Evolutionary conservation across 2,113 vertebrate genomes (phyloP), one percentile per base, ranked within the genome.

Genomic region (Melanocharis versteri): DNA sequence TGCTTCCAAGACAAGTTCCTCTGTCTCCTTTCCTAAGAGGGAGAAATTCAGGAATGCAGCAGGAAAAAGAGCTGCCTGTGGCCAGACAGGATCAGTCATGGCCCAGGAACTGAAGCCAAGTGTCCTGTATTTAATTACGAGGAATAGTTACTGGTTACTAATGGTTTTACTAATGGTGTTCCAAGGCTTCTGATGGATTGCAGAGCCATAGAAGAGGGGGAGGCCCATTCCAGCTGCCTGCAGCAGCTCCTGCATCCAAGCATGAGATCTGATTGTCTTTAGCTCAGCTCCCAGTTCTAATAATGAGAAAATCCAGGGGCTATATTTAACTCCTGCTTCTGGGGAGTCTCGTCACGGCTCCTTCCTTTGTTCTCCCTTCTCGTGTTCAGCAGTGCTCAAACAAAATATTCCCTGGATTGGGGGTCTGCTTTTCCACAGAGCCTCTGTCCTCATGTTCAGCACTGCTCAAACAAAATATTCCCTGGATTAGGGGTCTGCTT

Each of bases 311-410:
- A 95, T 54, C 78, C 78, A 45, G 89, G 44, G 83, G 73, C 69
- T 94, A 39, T 76, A 62, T 96, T 95, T 95, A 96, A 94, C 69
- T 68, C 1, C 66, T 75, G 83, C 70, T 90, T 51, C 77, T 75
- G 66, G 44, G 51, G 65, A 89, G 64, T 61, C 56, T 81, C 84
- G 39, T 60, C 84, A 54, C 8, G 0, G 53, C 57, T 90, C 26
- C 87, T 82, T 62, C 61, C 56, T 87, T 85, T 88, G 42, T 68
- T 83, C 39, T 37, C 24, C 0, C 1, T 56, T 58, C 51, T 54
- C 9, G 0, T 3, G 27, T 24, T 77, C 62, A 77, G 23, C 30
- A 13, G 8, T 26, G 76, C 53, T 84, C 47, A 76, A 40, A 45
- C 10, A 80, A 70, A 76, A 80, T 6, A 27, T 6, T 39, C 69